Evolutionary conservation across 2,113 vertebrate species (phyloP).

Genomic region (Ctenodactylus gundi): DNA sequence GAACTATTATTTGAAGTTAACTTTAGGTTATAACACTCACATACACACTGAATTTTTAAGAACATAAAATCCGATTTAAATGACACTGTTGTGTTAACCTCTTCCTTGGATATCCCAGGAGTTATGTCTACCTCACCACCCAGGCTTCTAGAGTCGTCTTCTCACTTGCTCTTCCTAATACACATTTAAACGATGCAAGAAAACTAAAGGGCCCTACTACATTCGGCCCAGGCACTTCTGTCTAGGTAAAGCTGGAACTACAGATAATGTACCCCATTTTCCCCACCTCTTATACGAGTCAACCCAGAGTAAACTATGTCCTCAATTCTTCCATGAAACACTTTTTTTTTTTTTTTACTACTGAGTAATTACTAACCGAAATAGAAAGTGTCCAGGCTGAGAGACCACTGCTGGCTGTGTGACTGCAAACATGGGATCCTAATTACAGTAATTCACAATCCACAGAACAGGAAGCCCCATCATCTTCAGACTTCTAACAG

Average conservation of each 20-base stretch:
- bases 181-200: not conserved
- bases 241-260: not conserved
- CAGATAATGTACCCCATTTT: not conserved
- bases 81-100: not conserved
- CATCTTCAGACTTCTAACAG: conserved; percentile 49
- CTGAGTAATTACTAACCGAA: conserved; percentile 30
- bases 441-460: conserved; percentile 75
- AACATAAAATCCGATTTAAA: not conserved
- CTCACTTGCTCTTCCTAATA: not conserved
- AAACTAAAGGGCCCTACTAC: not conserved
- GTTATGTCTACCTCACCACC: not conserved
- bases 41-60: not conserved
- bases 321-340: not conserved
- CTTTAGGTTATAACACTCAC: not conserved
- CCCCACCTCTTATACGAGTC: not conserved
- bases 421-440: conserved; percentile 68
- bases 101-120: not conserved
- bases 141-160: no score
- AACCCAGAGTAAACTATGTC: not conserved
- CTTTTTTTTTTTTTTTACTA: not conserved
- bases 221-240: not conserved
- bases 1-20: not conserved
- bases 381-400: conserved; percentile 17
- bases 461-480: conserved; percentile 73
- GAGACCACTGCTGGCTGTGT: not conserved